Conservation (phyloP, 2,113 vertebrate genomes). For the Oncorhynchus clarkii region DNA sequence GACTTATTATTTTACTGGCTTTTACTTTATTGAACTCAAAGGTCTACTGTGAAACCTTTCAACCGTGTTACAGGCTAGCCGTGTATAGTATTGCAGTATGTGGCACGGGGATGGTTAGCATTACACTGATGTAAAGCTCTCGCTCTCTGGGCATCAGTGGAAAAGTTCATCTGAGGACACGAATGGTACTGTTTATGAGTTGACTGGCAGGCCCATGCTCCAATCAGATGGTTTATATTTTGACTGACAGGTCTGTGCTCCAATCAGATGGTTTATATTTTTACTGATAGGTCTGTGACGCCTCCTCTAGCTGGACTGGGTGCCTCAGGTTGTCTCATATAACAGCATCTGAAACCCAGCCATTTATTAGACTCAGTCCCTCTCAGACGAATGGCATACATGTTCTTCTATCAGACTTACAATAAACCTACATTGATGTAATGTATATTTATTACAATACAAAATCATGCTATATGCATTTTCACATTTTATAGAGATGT, state of each 20-base stretch:
- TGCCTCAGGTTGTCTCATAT: conserved; percentile 41
- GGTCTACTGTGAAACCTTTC: conserved; percentile 32
- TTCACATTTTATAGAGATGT: too few species aligned
- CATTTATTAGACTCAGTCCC: too few species aligned
- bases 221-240: conserved; percentile 13
- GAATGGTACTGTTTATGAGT: conserved; percentile 23
- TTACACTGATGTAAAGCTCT: conserved; percentile 45
- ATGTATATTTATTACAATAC: too few species aligned
- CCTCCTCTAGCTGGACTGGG: conserved; percentile 34
- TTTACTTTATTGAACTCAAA: neutral
- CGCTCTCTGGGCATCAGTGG: conserved; percentile 12
- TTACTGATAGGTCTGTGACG: conserved; percentile 39
- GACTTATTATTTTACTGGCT: conserved; percentile 18
- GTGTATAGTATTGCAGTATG: neutral
- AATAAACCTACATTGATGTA: too few species aligned
- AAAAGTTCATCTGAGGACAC: conserved; percentile 61
- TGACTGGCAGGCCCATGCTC: conserved; percentile 17
- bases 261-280: conserved; percentile 12
- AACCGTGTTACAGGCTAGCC: conserved; percentile 40
- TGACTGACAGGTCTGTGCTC: conserved; percentile 16
- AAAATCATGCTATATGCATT: too few species aligned
- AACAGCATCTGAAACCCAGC: too few species aligned
- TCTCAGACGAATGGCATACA: too few species aligned
- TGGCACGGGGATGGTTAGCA: conserved; percentile 50
- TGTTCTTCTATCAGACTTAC: too few species aligned